A percentile compares a stretch with the other conserved stretches of the same genome.
phyloP scores from a whole-genome alignment of 2,888 invertebrate species.

The Ganaspis brasiliensis region DNA sequence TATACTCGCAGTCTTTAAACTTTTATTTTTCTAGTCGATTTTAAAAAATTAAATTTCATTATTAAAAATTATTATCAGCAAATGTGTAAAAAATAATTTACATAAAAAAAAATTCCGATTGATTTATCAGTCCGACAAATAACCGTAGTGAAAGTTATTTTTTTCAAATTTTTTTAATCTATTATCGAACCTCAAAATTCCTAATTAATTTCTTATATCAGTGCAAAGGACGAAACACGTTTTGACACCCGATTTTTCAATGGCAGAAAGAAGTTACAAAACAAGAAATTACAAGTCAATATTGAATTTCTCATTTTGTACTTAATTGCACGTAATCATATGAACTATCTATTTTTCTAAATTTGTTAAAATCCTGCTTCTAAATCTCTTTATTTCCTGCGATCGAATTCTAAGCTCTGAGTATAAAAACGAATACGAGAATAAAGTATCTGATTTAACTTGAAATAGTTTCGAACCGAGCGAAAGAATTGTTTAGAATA shows the following conservation, averaged over 20 bases:
- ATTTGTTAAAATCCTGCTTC: neutral
- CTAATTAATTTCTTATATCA: conserved; percentile 16
- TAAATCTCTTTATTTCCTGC: neutral
- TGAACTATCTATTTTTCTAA: neutral
- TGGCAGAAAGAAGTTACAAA: neutral
- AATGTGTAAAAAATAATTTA: no score
- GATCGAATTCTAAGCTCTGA: neutral
- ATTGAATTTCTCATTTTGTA: neutral
- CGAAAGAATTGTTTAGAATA: conserved; percentile 60
- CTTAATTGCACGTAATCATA: neutral
- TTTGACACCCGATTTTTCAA: neutral
- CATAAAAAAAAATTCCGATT: no score
- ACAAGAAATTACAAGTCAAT: neutral
- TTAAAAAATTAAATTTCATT: neutral
- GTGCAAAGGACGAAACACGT: neutral
- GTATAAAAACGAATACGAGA: neutral
- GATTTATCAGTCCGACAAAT: neutral
- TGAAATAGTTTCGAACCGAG: conserved; percentile 40
- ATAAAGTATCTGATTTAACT: conserved; percentile 13
- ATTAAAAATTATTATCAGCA: neutral
- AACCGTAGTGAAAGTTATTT: neutral
- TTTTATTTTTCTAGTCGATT: neutral
- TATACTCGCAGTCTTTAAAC: neutral
- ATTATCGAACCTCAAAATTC: conserved; percentile 34
- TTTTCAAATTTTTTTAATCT: neutral